Evolutionary conservation across 2,888 invertebrate genomes (phyloP).

Genomic region (Galeopsomyia nigrocyanea): DNA sequence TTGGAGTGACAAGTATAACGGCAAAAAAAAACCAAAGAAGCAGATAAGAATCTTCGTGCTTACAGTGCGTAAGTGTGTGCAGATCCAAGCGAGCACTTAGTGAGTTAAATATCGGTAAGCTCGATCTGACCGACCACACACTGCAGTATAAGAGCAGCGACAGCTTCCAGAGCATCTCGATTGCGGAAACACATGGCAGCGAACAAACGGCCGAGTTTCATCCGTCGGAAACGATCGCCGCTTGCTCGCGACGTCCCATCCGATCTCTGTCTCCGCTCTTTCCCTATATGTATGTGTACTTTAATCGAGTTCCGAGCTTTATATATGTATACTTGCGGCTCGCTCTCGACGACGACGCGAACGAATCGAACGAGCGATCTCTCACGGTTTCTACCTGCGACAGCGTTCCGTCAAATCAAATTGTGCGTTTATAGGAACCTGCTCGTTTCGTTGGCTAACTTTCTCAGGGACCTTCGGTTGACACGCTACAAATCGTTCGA

Average conservation of each 20-base stretch:
- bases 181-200: constrained; percentile 15
- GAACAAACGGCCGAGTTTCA: constrained; percentile 17
- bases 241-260: neutral
- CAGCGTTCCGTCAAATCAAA: constrained; percentile 15
- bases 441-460: neutral
- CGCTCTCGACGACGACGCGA: neutral
- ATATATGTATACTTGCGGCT: neutral
- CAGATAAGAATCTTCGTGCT: too few species aligned
- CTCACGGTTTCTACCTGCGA: neutral
- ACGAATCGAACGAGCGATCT: constrained; percentile 13
- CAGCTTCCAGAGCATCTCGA: neutral
- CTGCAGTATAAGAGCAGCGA: neutral
- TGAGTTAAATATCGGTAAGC: constrained; percentile 1
- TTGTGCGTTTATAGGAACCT: neutral
- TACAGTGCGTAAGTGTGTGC: too few species aligned
- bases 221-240: constrained; percentile 33
- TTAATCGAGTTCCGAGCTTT: constrained; percentile 19
- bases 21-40: too few species aligned
- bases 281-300: neutral
- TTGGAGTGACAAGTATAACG: too few species aligned
- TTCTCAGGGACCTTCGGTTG: neutral
- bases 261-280: neutral
- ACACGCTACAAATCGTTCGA: too few species aligned
- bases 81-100: neutral
- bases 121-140: constrained; percentile 17